Base-by-base conservation (phyloP, 2,888 invertebrate genomes). In the Prosopocoilus inquinatus region DNA sequence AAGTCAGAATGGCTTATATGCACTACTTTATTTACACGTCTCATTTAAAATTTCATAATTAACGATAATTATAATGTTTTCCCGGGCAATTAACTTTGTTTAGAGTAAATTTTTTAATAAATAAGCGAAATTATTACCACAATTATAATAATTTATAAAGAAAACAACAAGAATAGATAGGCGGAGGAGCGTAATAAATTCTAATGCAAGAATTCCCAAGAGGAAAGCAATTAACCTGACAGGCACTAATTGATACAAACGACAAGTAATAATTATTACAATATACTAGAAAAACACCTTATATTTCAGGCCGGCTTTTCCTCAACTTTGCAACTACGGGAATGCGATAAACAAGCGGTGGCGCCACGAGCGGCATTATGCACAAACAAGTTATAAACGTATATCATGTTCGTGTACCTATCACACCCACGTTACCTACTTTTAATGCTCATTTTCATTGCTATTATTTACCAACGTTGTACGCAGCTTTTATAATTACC, bases 331-430 rank as follows among this genome's bases (percentile, higher is more conserved):
- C 41, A 16, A 41, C 13, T 15, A 16, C 11, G 11, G 38, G 38
- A 38, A 38, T 41, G 41, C 41, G 41, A 41, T 41, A 41, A 41
- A 41, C 41, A 41, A 41, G 41, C 41, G 41, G 41, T 41, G 60
- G 60, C 58, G 58, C 58, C 60, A 58, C 43, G 34, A 55, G 49
- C 61, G 58, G 59, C 58, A 57, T 55, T 55, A 32, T 44, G 48
- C 59, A 59, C 58, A 59, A 58, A 61, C 55, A 57, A 55, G 61
- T 55, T 59, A 59, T 61, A 62, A 62, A 61, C 59, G 51, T 61
- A 59, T 59, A 61, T 61, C 61, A 58, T 51, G 51, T 38, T 46
- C 53, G 47, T 57, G 52, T 55, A 58, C 56, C 46, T 54, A 61
- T 60, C 58, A 49, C 58, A 52, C 61, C 61, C 58, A 61, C 61